phyloP scores from a whole-genome alignment of 2,113 vertebrate genomes.

The Thomomys bottae region DNA sequence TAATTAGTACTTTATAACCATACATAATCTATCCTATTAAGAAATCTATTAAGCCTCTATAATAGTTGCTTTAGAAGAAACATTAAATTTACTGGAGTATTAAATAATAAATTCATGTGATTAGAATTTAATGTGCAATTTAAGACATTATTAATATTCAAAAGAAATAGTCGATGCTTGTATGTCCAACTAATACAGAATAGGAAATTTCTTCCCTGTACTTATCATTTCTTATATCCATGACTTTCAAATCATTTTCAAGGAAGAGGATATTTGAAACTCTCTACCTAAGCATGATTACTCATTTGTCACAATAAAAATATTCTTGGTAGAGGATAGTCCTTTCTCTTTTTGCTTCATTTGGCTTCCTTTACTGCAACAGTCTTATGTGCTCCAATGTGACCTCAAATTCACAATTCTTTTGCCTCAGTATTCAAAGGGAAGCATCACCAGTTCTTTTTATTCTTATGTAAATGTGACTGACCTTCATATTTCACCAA shows the following conservation, averaged over 20 bases:
- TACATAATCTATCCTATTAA: slow-evolving; percentile 69
- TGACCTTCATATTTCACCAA: not conserved
- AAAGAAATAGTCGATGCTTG: slow-evolving; percentile 50
- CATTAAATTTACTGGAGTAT: slow-evolving; percentile 69
- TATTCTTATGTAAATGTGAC: not conserved
- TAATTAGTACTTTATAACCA: slow-evolving; percentile 63
- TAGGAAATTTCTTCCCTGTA: slow-evolving; percentile 31
- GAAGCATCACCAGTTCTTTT: too few species aligned
- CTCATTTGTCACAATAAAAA: slow-evolving; percentile 11
- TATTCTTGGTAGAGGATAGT: not conserved
- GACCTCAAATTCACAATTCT: too few species aligned
- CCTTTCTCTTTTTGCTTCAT: not conserved
- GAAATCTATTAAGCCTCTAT: slow-evolving; percentile 71
- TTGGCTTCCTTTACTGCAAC: too few species aligned
- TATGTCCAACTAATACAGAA: slow-evolving; percentile 51
- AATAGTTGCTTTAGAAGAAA: slow-evolving; percentile 71
- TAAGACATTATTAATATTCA: slow-evolving; percentile 71
- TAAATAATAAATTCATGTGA: slow-evolving; percentile 75
- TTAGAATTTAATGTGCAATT: slow-evolving; percentile 72
- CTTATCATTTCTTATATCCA: slow-evolving; percentile 21
- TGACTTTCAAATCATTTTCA: not conserved
- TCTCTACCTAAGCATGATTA: slow-evolving; percentile 29
- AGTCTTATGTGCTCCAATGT: too few species aligned
- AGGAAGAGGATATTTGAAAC: not conserved
- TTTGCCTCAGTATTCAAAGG: too few species aligned